These are phyloP conservation scores for Drosophila bipectinata DNA, from an alignment of 1,140 invertebrate species.

Conservation along the genomic window DNA sequence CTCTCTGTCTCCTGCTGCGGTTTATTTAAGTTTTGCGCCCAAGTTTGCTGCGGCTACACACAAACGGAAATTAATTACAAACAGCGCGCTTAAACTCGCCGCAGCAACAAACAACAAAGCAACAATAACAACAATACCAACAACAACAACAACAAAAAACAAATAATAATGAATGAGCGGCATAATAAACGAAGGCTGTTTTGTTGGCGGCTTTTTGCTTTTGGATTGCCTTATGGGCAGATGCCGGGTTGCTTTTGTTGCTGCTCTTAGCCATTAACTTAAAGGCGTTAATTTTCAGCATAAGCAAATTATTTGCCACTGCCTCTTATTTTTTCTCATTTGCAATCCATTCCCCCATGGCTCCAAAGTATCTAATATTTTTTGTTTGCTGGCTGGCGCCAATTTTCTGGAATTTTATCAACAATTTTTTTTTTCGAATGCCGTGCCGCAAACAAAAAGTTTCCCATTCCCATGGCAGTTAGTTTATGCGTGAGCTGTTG, in stretches of 20 bases:
- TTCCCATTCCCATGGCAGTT: slow-evolving; percentile 44
- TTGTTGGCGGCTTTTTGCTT: slow-evolving; percentile 11
- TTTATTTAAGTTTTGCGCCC: slow-evolving; percentile 67
- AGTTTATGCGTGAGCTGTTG: slow-evolving; percentile 20
- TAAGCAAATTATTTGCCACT: slow-evolving; percentile 56
- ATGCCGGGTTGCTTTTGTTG: slow-evolving; percentile 19
- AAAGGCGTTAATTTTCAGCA: slow-evolving; percentile 64
- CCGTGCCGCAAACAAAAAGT: neutral
- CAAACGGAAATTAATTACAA: slow-evolving; percentile 82
- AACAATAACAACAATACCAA: slow-evolving; percentile 15
- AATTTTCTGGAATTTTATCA: slow-evolving; percentile 74
- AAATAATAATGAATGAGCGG: slow-evolving; percentile 69
- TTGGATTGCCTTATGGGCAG: slow-evolving; percentile 19
- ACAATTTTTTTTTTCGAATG: slow-evolving; percentile 33
- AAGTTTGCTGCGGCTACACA: slow-evolving; percentile 74
- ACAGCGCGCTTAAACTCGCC: slow-evolving; percentile 70
- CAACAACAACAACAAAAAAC: slow-evolving; percentile 36
- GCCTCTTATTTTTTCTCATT: slow-evolving; percentile 14
- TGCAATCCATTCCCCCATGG: neutral
- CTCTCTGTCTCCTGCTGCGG: slow-evolving; percentile 57
- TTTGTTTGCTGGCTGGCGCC: slow-evolving; percentile 54
- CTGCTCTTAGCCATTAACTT: slow-evolving; percentile 58
- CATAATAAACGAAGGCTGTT: slow-evolving; percentile 72
- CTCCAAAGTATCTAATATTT: slow-evolving; percentile 16
- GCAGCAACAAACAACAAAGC: slow-evolving; percentile 31